A percentile compares a stretch with the other conserved stretches of the same genome.
phyloP scores from a whole-genome alignment of 2,797 vertebrate genomes.

The Clarias fuscus region DNA sequence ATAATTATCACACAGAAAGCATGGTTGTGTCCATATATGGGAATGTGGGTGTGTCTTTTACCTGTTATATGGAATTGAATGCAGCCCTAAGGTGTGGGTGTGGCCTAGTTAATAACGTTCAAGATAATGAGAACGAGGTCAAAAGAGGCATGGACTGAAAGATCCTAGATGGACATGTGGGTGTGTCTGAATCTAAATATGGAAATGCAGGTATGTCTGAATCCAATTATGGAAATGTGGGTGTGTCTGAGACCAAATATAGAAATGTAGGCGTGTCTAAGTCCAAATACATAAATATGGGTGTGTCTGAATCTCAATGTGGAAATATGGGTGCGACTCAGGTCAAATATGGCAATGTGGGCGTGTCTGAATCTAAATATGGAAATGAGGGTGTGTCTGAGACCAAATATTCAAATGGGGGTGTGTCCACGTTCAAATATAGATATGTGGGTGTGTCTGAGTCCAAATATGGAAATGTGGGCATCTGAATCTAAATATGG shows the following conservation, averaged over 20 bases:
- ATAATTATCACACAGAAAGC: neutral
- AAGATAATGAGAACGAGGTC: neutral
- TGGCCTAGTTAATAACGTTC: neutral
- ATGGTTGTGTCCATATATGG: neutral
- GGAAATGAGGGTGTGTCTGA: too few relatives aligned
- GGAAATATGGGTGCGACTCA: too few relatives aligned
- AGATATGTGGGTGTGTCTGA: too few relatives aligned
- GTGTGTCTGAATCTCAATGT: neutral
- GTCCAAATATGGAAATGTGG: too few relatives aligned
- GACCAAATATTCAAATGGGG: too few relatives aligned
- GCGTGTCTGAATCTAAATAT: too few relatives aligned
- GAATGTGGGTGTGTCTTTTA: neutral
- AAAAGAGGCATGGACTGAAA: neutral
- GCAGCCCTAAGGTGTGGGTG: neutral
- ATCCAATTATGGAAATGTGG: neutral
- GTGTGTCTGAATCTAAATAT: neutral
- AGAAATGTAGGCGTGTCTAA: too few relatives aligned
- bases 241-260: neutral
- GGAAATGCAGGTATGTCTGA: too few relatives aligned
- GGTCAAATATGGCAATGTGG: too few relatives aligned
- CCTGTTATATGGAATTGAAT: too few relatives aligned
- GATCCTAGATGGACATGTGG: neutral
- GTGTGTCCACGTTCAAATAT: too few relatives aligned
- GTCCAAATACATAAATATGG: neutral
- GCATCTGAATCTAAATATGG: too few relatives aligned